phyloP scores from a whole-genome alignment of 2,113 vertebrate species.

The Strix aluco region DNA sequence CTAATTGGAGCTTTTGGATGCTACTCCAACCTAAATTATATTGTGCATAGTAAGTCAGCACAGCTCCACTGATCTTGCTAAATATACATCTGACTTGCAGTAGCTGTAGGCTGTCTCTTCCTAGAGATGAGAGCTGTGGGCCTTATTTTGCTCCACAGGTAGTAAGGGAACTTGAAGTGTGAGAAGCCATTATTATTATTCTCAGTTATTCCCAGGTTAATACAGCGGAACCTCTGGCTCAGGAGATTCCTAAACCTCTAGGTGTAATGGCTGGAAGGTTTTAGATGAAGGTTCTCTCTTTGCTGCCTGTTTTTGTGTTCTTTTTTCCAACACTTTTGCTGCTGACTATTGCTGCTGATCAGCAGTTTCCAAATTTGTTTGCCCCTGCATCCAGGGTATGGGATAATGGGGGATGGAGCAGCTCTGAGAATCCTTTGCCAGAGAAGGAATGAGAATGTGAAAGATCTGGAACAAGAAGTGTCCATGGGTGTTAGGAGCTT shows the following conservation, averaged over 20 bases:
- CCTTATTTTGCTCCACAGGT: not conserved
- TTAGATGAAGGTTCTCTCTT: not conserved
- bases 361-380: not conserved
- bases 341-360: not conserved
- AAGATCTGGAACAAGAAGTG: not conserved
- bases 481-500: not conserved
- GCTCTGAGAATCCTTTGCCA: not conserved
- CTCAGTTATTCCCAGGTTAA: not conserved
- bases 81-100: not conserved
- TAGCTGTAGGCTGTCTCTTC: not conserved
- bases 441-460: not conserved
- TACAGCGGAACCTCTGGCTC: not conserved
- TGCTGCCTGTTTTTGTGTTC: not conserved
- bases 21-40: not conserved
- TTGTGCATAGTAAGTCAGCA: not conserved
- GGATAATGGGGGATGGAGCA: not conserved
- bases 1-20: not conserved
- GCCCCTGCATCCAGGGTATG: not conserved
- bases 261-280: not conserved
- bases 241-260: not conserved
- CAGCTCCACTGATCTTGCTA: not conserved
- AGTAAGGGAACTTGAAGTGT: not conserved
- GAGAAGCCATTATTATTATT: not conserved
- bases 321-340: not conserved
- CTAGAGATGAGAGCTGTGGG: not conserved